Base-by-base conservation (phyloP, 1,140 invertebrate genomes). In the Papilio glaucus region DNA sequence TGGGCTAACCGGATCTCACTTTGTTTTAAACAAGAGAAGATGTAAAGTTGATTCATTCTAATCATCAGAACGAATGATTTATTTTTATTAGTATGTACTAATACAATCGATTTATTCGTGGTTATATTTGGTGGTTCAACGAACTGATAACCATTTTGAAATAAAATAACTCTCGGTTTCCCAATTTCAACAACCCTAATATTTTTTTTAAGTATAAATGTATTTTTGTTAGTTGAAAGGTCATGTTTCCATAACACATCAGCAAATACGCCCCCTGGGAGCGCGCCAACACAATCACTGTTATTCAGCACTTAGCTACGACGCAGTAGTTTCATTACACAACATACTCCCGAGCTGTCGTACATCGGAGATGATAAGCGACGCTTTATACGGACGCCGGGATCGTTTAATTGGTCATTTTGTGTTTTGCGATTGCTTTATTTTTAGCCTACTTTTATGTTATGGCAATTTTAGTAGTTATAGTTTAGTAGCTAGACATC, bases 201-300 rank as follows among this genome's bases (percentile, higher is more conserved):
- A 57, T 29, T 61, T 60, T 26, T 0, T 61, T 26, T 26, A 41
- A 41, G 13, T 60, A 29, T 15, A 29, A n/a, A n/a, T 33, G 29
- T 33, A 62, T 61, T 70, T 12, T 49, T 73, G 33, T 65, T 38
- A 39, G 9, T 33, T 68, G 15, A 38, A 71, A 72, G 53, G 70
- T 77, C 76, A 72, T 71, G 74, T 72, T 77, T 63, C 70, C 73
- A 77, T 80, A 65, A 78, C 79, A 79, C 81, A 78, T 85, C 79
- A 86, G 85, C 82, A 79, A 82, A 83, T 82, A 82, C 78, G 85
- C 85, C 83, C 87, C 87, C 86, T 92, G 87, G 89, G 83, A 80
- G 79, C 60, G 80, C 80, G 88, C 87, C 89, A 91, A 91, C 86
- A 91, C 88, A 92, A 90, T 92, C 88, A 88, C 86, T 86, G 86